These are phyloP conservation scores for Porites cylindrica DNA, from an alignment of 92 coral and sea anemone genomes.

Conservation along the genomic window DNA sequence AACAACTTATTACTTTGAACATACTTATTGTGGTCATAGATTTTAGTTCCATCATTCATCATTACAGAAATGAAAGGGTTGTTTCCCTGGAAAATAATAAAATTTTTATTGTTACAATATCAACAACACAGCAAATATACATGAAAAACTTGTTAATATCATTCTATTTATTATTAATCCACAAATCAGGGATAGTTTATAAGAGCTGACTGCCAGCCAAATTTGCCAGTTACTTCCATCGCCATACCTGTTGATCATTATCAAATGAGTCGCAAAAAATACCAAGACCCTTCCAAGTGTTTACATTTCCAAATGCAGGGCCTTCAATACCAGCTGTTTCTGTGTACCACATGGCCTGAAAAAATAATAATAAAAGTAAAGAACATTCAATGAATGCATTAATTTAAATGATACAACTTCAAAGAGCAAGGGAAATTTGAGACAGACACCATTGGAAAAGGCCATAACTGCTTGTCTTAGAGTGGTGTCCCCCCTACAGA, in stretches of 20 bases:
- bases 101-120: no score
- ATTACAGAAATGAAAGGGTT: constrained; percentile 96
- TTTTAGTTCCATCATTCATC: constrained; percentile 91
- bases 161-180: no score
- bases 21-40: constrained; percentile 93
- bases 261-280: constrained; percentile 97
- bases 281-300: constrained; percentile 95
- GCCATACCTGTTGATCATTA: constrained; percentile 94
- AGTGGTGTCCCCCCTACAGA: no score
- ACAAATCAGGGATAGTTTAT: neutral
- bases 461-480: no score
- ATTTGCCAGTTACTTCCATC: no score
- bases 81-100: constrained; percentile 74
- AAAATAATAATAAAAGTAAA: neutral
- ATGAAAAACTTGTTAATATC: no score
- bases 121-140: no score
- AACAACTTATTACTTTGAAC: constrained; percentile 8
- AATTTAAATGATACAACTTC: neutral
- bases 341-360: constrained; percentile 94
- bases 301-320: constrained; percentile 91
- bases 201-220: neutral
- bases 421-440: no score
- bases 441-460: no score
- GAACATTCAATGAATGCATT: neutral
- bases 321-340: constrained; percentile 86